Percentiles rank a stretch among this genome's conserved stretches.
phyloP scores from a whole-genome alignment of 2,797 vertebrate genomes.

The Adelosebastes latens region DNA sequence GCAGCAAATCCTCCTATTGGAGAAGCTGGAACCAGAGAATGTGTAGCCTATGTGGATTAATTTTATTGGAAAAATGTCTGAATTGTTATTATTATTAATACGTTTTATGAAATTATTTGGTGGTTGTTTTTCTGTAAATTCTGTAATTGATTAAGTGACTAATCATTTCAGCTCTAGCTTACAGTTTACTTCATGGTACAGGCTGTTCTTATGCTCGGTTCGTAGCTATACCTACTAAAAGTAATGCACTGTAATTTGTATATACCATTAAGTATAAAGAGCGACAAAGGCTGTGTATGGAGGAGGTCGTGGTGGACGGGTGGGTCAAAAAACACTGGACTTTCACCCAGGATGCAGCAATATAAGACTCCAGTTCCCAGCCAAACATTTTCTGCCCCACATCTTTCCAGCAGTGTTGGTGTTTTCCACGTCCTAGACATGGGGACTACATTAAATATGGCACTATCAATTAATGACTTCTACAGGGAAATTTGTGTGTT shows the following conservation, averaged over 20 bases:
- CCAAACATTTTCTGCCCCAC: not conserved
- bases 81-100: not conserved
- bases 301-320: no score
- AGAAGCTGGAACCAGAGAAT: not conserved
- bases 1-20: not conserved
- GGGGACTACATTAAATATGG: constrained; percentile 39
- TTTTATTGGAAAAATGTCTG: not conserved
- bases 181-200: not conserved
- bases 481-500: constrained; percentile 47
- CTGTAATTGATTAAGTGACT: not conserved
- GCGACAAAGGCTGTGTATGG: no score
- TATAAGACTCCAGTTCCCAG: not conserved
- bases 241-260: no score
- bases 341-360: not conserved
- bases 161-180: not conserved
- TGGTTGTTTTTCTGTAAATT: not conserved
- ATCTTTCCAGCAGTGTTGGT: not conserved
- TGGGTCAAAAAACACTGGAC: no score
- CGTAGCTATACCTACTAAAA: no score
- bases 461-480: constrained; percentile 47
- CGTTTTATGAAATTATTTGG: not conserved
- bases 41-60: not conserved
- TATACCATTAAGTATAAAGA: no score
- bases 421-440: constrained; percentile 16
- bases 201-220: fast-evolving